These are phyloP conservation scores for Pterostichus madidus DNA, from an alignment of 2,888 invertebrate genomes.

Conservation along the genomic window DNA sequence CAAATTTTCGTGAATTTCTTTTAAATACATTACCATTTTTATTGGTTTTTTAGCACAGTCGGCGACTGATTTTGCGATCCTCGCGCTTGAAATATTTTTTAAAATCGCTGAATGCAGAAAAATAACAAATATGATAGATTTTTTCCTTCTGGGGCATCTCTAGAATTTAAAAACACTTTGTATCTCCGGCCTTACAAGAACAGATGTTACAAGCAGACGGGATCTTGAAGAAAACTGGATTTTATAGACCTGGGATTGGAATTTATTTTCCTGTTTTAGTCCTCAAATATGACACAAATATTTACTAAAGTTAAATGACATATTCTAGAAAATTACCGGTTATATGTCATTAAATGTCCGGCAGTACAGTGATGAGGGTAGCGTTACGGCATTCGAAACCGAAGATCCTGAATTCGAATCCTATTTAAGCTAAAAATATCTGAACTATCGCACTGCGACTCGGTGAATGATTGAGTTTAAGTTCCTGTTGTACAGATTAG, in stretches of 20 bases:
- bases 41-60: constrained; percentile 56
- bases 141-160: neutral
- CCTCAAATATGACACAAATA: too few species aligned
- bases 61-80: constrained; percentile 34
- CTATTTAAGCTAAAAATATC: too few species aligned
- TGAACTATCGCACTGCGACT: too few species aligned
- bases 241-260: constrained; percentile 7
- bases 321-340: too few species aligned
- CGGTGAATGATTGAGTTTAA: too few species aligned
- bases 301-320: too few species aligned
- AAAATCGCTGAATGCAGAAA: constrained; percentile 52
- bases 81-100: constrained; percentile 24
- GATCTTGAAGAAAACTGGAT: constrained; percentile 13
- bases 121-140: constrained; percentile 55
- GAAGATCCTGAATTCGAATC: too few species aligned
- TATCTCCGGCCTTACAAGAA: constrained; percentile 25
- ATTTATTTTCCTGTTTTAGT: constrained; percentile 7
- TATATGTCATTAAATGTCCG: too few species aligned
- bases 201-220: constrained; percentile 38
- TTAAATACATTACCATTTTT: constrained; percentile 67
- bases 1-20: constrained; percentile 61
- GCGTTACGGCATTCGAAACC: too few species aligned
- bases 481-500: too few species aligned
- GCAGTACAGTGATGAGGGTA: too few species aligned
- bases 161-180: constrained; percentile 50